Base-by-base conservation (phyloP, 92 coral and sea anemone genomes). In the Phenganax marumi region DNA sequence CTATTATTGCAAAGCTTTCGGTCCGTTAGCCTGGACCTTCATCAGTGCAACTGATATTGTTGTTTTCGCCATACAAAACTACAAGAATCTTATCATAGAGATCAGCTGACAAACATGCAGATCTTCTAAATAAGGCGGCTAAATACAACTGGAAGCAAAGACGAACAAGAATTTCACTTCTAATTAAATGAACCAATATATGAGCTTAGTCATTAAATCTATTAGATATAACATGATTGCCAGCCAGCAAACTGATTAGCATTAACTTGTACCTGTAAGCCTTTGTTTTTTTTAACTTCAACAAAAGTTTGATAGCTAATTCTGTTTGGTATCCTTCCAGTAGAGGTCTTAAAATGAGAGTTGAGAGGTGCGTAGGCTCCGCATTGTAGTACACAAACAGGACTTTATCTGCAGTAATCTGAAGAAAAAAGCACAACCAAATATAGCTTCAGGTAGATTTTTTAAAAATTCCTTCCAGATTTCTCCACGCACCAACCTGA, bases 361-460 rank as follows among this genome's bases (percentile, higher is more conserved):
- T 93, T 0, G 99, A 90, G 63, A 96, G 91, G 18, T 96, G 87
- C 64, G 92, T 86, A 50, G 97, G 97, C 57, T 92, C 93, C n/a
- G 90, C 90, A 49, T 85, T 88, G 26, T 92, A 68, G 66, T 92
- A 96, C 6, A 92, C 85, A 77, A 86, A 87, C 84, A 96, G 91
- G 24, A 96, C 91, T 82, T 89, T 96, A 91, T 92, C 93, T 76
- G 97, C 93, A 51, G 89, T 89, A 25, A 84, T 85, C 99, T 95
- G 62, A 43, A 72, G 12, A 52, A 19, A 51, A 21, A 54, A 70
- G 26, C 17, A 49, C 8, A 17, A 33, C 43, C 43, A 33, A 33
- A 33, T 33, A 33, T 33, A 33, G 43, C 43, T 33, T 2, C 21
- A 12, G 72, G 13, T 16, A 12, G 8, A 7, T 16, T 65, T 19